phyloP scores from a whole-genome alignment of 1,140 invertebrate species.

The Drosophila bocki region DNA sequence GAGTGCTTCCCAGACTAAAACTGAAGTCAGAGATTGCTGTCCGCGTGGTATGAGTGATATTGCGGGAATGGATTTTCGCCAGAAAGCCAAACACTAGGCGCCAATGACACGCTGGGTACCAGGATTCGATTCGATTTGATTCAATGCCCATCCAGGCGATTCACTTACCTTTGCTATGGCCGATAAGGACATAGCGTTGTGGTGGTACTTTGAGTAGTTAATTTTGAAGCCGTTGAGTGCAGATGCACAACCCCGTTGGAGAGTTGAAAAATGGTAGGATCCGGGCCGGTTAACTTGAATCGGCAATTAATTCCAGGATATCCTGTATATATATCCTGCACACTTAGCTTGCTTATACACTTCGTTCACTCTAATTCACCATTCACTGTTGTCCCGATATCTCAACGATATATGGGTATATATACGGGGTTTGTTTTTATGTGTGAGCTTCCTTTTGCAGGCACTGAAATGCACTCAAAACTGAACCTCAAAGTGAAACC shows the following conservation, averaged over 20 bases:
- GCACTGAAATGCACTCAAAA: conserved; percentile 65
- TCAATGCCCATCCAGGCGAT: background rate
- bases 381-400: conserved; percentile 17
- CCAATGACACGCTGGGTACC: conserved; percentile 47
- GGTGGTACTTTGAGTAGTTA: conserved; percentile 85
- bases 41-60: conserved; percentile 66
- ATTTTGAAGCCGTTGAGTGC: conserved; percentile 84
- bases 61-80: conserved; percentile 55
- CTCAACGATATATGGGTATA: conserved; percentile 8
- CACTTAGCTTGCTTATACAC: background rate
- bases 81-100: conserved; percentile 33
- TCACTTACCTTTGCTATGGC: conserved; percentile 85
- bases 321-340: conserved; percentile 12
- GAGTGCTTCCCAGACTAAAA: conserved; percentile 61
- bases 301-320: conserved; percentile 8
- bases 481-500: conserved; percentile 28
- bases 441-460: conserved; percentile 30
- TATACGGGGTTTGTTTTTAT: conserved; percentile 33
- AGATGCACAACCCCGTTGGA: conserved; percentile 50
- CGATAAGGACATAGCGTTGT: conserved; percentile 85
- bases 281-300: conserved; percentile 27
- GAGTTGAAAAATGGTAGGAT: conserved; percentile 33
- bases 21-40: conserved; percentile 38
- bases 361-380: conserved; percentile 12
- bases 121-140: conserved; percentile 1